phyloP scores from a whole-genome alignment of 2,888 invertebrate species.

The Orthosia cruda region DNA sequence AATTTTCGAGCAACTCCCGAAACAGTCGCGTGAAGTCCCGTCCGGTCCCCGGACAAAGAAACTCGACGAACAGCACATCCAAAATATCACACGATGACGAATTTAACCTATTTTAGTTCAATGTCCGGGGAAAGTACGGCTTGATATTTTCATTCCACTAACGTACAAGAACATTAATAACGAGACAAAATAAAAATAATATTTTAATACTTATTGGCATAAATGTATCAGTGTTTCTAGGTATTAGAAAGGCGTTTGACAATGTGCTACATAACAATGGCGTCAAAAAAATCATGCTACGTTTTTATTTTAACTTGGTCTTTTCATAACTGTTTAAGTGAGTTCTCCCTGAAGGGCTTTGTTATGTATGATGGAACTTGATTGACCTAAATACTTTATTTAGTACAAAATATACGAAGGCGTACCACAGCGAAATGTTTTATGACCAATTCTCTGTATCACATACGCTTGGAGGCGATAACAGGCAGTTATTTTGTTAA shows the following conservation, averaged over 20 bases:
- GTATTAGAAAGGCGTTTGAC: neutral
- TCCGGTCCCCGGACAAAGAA: conserved; percentile 5
- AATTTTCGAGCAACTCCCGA: conserved; percentile 9
- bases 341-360: conserved; percentile 1
- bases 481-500: conserved; percentile 11
- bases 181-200: neutral
- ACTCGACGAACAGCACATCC: neutral
- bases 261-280: neutral
- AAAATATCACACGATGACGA: neutral
- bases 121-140: neutral
- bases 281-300: neutral
- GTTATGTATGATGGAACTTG: neutral
- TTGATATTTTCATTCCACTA: neutral
- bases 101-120: neutral
- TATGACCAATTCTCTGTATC: conserved; percentile 22
- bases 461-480: neutral
- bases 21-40: neutral
- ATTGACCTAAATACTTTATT: neutral
- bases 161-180: neutral
- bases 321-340: neutral
- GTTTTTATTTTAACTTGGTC: neutral
- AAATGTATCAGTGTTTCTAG: neutral
- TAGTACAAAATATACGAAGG: conserved; percentile 7
- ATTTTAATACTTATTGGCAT: neutral
- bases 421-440: conserved; percentile 13